Conservation (phyloP, 2,888 invertebrate species). For the Leptogaster cylindrica region DNA sequence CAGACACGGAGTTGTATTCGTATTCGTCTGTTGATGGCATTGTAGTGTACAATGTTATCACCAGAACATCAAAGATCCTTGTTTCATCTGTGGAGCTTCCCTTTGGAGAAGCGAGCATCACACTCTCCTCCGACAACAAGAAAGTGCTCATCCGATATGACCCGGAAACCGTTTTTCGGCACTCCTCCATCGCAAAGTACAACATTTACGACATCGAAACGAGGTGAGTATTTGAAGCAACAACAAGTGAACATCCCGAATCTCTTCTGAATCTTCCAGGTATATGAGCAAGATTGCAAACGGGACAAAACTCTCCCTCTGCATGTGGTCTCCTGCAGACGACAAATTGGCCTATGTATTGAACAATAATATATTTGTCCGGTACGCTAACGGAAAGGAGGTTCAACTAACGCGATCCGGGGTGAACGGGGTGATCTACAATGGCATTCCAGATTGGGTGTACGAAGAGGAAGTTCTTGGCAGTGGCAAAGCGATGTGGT, state of each 20-base stretch:
- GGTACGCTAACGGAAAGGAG: slow-evolving; percentile 55
- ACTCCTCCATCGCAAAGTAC: slow-evolving; percentile 71
- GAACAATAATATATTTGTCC: slow-evolving; percentile 71
- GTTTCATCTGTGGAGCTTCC: neutral
- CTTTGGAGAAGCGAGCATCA: slow-evolving; percentile 50
- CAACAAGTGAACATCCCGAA: too few species aligned
- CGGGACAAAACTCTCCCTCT: slow-evolving; percentile 68
- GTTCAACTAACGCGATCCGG: slow-evolving; percentile 69
- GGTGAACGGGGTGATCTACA: slow-evolving; percentile 71
- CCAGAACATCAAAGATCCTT: neutral
- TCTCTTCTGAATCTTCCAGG: neutral
- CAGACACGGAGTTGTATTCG: neutral
- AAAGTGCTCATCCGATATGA: slow-evolving; percentile 57
- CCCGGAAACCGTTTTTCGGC: slow-evolving; percentile 64
- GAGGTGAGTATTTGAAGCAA: too few species aligned
- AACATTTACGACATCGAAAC: slow-evolving; percentile 67
- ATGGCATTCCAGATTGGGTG: slow-evolving; percentile 90
- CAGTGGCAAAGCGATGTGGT: slow-evolving; percentile 78
- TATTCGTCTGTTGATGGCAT: neutral
- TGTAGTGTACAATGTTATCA: neutral
- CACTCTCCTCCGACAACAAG: slow-evolving; percentile 57
- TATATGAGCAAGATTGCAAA: slow-evolving; percentile 60
- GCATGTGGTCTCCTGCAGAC: slow-evolving; percentile 66
- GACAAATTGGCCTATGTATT: slow-evolving; percentile 69
- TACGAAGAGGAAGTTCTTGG: slow-evolving; percentile 89